Conservation (phyloP, 2,888 invertebrate species). For the Poecilobothrus nobilitatus region DNA sequence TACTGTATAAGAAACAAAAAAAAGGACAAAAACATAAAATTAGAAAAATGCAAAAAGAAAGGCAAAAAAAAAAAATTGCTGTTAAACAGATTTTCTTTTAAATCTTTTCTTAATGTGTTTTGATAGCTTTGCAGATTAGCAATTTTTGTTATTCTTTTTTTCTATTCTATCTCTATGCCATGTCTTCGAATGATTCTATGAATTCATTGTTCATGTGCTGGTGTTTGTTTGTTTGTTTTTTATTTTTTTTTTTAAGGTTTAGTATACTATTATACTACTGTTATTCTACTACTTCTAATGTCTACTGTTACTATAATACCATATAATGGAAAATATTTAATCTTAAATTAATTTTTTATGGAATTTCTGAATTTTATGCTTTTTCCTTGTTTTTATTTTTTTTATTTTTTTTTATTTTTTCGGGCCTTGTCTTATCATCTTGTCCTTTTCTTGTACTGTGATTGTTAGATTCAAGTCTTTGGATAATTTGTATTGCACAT, state of each 20-base stretch:
- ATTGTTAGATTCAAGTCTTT: neutral
- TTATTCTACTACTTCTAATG: no score
- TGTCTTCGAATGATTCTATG: no score
- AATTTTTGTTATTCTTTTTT: neutral
- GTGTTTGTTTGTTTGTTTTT: no score
- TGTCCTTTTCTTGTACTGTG: neutral
- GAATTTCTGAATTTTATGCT: neutral
- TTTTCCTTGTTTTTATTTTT: neutral
- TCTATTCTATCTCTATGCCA: neutral
- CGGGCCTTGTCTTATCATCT: neutral
- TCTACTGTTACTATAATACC: neutral
- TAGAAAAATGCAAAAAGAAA: no score
- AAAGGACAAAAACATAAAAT: neutral
- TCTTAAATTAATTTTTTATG: conserved; percentile 4
- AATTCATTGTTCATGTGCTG: no score
- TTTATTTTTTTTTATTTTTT: neutral
- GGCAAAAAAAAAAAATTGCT: no score
- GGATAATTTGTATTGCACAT: neutral
- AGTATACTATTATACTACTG: neutral
- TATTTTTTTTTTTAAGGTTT: no score
- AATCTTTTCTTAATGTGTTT: conserved; percentile 6
- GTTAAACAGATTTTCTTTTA: conserved; percentile 2
- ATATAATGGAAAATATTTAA: neutral
- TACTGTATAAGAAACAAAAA: neutral
- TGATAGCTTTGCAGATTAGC: conserved; percentile 1